These are phyloP conservation scores for Tetrapedia diversipes DNA, from an alignment of 2,888 invertebrate genomes.

Conservation along the genomic window DNA sequence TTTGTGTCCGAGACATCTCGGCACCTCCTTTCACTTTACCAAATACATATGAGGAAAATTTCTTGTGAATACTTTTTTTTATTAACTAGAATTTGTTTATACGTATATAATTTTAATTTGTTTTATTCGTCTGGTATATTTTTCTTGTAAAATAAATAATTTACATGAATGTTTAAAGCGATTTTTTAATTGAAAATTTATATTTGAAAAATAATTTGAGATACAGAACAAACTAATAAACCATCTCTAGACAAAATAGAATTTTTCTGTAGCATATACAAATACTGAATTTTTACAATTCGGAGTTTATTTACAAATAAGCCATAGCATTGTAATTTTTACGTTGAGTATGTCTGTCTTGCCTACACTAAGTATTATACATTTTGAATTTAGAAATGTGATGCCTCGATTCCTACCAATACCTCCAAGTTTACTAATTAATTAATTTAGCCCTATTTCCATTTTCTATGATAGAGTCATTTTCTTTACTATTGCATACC, in stretches of 20 bases:
- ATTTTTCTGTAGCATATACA: background rate
- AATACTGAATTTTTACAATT: slow-evolving; percentile 16
- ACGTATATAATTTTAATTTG: background rate
- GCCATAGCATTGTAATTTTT: background rate
- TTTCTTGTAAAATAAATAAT: background rate
- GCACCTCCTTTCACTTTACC: slow-evolving; percentile 7
- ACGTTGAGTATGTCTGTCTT: background rate
- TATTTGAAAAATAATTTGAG: slow-evolving; percentile 38
- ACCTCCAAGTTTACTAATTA: background rate
- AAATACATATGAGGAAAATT: background rate
- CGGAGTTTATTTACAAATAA: background rate
- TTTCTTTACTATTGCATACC: slow-evolving; percentile 2
- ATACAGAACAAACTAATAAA: slow-evolving; percentile 26
- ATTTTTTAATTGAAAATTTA: background rate
- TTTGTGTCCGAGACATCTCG: background rate
- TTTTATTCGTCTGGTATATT: background rate
- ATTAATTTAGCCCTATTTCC: background rate
- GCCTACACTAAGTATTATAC: slow-evolving; percentile 13
- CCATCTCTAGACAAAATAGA: slow-evolving; percentile 28
- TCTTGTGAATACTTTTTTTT: background rate
- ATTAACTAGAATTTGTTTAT: background rate
- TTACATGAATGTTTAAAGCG: slow-evolving; percentile 17
- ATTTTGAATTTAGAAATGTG: slow-evolving; percentile 24
- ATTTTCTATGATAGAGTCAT: slow-evolving; percentile 7
- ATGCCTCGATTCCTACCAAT: background rate